phyloP scores from a whole-genome alignment of 64 coral and sea anemone species.

The Pocillopora damicornis region DNA sequence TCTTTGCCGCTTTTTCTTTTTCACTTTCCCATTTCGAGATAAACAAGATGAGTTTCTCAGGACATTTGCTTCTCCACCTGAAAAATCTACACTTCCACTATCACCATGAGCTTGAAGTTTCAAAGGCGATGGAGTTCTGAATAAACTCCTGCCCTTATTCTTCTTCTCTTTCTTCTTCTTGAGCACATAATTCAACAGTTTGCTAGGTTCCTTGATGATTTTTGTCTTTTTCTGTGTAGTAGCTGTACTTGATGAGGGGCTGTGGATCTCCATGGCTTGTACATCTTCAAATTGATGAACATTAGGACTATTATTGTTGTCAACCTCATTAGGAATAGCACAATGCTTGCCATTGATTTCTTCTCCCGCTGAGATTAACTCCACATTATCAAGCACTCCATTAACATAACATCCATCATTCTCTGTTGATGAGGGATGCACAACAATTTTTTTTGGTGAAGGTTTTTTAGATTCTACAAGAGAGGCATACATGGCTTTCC shows the following conservation, averaged over 20 bases:
- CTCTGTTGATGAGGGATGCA: background rate
- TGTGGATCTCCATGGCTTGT: background rate
- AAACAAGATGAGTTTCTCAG: background rate
- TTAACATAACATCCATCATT: background rate
- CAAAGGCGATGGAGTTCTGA: conserved; percentile 7
- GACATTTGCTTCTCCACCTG: background rate
- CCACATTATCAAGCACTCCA: background rate
- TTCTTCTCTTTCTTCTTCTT: conserved; percentile 39
- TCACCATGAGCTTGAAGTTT: background rate
- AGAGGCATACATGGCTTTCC: conserved; percentile 87
- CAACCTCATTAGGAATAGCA: background rate
- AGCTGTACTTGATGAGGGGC: background rate
- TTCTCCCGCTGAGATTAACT: background rate
- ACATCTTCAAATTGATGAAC: background rate
- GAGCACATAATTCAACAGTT: conserved; percentile 40
- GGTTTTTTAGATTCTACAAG: conserved; percentile 64
- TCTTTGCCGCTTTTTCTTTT: conserved; percentile 18
- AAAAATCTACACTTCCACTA: background rate
- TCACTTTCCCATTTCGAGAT: background rate
- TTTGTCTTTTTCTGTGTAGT: background rate
- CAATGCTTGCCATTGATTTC: background rate
- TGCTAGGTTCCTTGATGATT: conserved; percentile 15
- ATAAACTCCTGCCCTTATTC: background rate
- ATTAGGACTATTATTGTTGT: background rate
- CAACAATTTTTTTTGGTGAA: conserved; percentile 1